These are phyloP conservation scores for Sarcophaga rosellei DNA, from an alignment of 2,888 invertebrate species.

Conservation along the genomic window DNA sequence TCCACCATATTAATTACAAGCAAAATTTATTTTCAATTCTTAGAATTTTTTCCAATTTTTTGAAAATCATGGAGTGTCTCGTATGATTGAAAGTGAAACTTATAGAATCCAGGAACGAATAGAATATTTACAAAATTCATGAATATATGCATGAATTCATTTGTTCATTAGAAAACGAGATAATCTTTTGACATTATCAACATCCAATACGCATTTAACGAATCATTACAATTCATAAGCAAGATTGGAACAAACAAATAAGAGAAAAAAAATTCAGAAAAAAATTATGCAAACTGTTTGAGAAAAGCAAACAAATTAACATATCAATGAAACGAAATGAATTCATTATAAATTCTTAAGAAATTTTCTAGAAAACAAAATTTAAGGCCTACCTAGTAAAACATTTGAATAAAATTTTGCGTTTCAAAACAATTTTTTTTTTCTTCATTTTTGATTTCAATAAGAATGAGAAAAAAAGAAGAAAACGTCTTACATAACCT, in stretches of 20 bases:
- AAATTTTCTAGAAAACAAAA: slow-evolving; percentile 19
- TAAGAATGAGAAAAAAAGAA: neutral
- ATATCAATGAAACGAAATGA: slow-evolving; percentile 2
- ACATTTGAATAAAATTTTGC: neutral
- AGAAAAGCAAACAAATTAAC: neutral
- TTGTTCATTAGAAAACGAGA: slow-evolving; percentile 8
- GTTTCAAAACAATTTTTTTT: too few relatives aligned
- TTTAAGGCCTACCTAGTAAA: neutral
- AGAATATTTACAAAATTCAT: too few relatives aligned
- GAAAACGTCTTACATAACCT: slow-evolving; percentile 45
- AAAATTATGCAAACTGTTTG: neutral
- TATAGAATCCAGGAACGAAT: too few relatives aligned
- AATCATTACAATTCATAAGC: slow-evolving; percentile 36
- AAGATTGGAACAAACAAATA: slow-evolving; percentile 9
- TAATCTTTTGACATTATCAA: slow-evolving; percentile 54
- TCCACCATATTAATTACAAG: too few relatives aligned
- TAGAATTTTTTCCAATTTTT: too few relatives aligned
- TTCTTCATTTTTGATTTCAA: too few relatives aligned
- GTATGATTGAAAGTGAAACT: too few relatives aligned
- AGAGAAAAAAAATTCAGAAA: neutral
- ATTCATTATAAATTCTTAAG: slow-evolving; percentile 39
- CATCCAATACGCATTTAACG: slow-evolving; percentile 33
- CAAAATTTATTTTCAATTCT: too few relatives aligned
- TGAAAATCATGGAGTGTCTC: too few relatives aligned
- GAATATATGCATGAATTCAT: too few relatives aligned